phyloP scores from a whole-genome alignment of 2,113 vertebrate genomes.

The Solea senegalensis region DNA sequence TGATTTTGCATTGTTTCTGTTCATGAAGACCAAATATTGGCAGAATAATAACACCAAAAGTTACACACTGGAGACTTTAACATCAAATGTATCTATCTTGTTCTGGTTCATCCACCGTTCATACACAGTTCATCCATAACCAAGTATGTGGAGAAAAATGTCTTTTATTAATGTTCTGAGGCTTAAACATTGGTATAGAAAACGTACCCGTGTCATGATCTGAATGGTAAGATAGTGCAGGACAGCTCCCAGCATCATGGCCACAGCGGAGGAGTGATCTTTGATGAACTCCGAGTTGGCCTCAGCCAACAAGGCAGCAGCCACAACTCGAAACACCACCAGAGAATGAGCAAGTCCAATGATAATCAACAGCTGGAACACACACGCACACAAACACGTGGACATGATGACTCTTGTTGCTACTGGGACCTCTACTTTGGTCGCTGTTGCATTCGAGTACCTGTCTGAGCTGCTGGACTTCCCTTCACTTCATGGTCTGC shows the following conservation, averaged over 20 bases:
- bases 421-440: not conserved
- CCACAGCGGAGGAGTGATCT: constrained; percentile 78
- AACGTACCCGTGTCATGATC: constrained; percentile 84
- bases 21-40: too few relatives aligned
- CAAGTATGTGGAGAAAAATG: not conserved
- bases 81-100: too few relatives aligned
- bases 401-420: not conserved
- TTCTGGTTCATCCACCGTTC: too few relatives aligned
- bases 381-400: constrained; percentile 12
- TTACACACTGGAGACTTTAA: too few relatives aligned
- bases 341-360: constrained; percentile 86
- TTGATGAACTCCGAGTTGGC: constrained; percentile 62
- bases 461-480: too few relatives aligned
- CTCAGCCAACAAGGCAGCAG: constrained; percentile 72
- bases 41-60: too few relatives aligned
- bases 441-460: too few relatives aligned
- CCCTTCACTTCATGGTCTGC: too few relatives aligned
- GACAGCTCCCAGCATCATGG: constrained; percentile 84
- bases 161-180: not conserved
- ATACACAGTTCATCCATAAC: not conserved
- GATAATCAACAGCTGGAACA: constrained; percentile 84
- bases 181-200: not conserved
- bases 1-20: too few relatives aligned
- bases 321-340: constrained; percentile 88
- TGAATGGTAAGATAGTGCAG: constrained; percentile 90